phyloP scores from a whole-genome alignment of 1,140 invertebrate genomes.

The Danaus plexippus region DNA sequence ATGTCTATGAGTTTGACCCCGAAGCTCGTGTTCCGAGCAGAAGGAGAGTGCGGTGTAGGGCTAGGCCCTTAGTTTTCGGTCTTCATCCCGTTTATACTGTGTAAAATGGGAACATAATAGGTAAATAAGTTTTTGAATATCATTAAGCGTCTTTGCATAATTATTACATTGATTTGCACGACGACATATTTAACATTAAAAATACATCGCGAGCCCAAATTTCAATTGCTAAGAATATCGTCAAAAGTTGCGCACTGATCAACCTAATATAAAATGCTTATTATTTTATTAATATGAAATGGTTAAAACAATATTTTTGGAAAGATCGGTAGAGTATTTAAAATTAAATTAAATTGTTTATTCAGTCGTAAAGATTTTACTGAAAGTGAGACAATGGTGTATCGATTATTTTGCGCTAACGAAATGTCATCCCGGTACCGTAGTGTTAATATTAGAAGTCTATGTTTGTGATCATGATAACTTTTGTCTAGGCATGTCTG shows the following conservation, averaged over 20 bases:
- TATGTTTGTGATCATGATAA: conserved; percentile 66
- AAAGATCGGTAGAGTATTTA: conserved; percentile 7
- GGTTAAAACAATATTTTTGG: not conserved
- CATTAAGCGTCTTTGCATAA: conserved; percentile 16
- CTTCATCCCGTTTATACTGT: conserved; percentile 57
- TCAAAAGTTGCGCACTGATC: conserved; percentile 55
- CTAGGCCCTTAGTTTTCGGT: conserved; percentile 66
- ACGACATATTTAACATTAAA: conserved; percentile 35
- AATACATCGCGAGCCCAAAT: conserved; percentile 48
- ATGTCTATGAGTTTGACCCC: conserved; percentile 71
- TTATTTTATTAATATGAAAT: no score
- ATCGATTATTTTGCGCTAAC: conserved; percentile 71
- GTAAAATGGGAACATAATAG: conserved; percentile 71
- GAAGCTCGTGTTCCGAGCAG: conserved; percentile 68
- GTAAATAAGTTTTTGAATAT: conserved; percentile 56
- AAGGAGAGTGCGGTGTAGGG: conserved; percentile 65
- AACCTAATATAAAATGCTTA: conserved; percentile 35
- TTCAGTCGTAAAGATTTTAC: conserved; percentile 31
- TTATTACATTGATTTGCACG: conserved; percentile 15
- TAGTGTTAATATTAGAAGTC: conserved; percentile 71
- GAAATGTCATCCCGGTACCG: conserved; percentile 69
- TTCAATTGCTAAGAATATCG: conserved; percentile 67
- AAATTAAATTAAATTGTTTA: conserved; percentile 9
- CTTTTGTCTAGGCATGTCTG: conserved; percentile 66
- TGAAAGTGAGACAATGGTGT: conserved; percentile 70